phyloP scores from a whole-genome alignment of 1,140 invertebrate genomes.

The Lordiphosa stackelbergi region DNA sequence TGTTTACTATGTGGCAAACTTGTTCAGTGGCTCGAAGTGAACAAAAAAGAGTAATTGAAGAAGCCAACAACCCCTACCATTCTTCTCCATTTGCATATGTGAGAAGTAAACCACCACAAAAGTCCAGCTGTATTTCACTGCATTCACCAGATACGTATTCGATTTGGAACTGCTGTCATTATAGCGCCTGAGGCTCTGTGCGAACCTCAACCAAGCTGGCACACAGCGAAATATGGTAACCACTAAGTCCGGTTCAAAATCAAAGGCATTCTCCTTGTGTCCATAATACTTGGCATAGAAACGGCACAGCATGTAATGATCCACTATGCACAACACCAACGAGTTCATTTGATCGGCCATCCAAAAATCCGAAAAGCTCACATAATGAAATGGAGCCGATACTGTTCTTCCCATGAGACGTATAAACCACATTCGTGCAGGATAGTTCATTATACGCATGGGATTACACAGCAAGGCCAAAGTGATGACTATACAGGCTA shows the following conservation, averaged over 20 bases:
- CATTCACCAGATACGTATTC: constrained; percentile 87
- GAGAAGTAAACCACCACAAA: constrained; percentile 84
- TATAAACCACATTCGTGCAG: constrained; percentile 62
- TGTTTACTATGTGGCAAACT: too few relatives aligned
- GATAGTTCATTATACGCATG: constrained; percentile 79
- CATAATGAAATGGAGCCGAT: constrained; percentile 88
- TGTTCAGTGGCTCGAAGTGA: too few relatives aligned
- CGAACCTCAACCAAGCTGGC: constrained; percentile 91
- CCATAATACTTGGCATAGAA: constrained; percentile 36
- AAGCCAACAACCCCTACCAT: constrained; percentile 6
- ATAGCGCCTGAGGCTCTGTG: constrained; percentile 89
- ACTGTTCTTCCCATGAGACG: constrained; percentile 80
- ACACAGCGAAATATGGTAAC: constrained; percentile 83
- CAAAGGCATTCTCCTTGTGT: background rate
- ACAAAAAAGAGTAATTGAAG: too few relatives aligned
- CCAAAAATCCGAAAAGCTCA: constrained; percentile 95
- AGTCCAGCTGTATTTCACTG: constrained; percentile 88
- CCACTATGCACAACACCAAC: constrained; percentile 85
- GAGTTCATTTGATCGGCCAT: constrained; percentile 93
- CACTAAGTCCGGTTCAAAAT: constrained; percentile 31
- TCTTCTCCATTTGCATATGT: constrained; percentile 19
- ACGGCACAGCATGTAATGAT: constrained; percentile 80
- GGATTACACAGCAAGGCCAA: constrained; percentile 82
- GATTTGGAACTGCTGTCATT: constrained; percentile 77
- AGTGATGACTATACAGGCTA: constrained; percentile 79